Evolutionary conservation across 2,888 invertebrate genomes (phyloP), one percentile per base, ranked within the genome.

Genomic region (Harpalus rufipes): DNA sequence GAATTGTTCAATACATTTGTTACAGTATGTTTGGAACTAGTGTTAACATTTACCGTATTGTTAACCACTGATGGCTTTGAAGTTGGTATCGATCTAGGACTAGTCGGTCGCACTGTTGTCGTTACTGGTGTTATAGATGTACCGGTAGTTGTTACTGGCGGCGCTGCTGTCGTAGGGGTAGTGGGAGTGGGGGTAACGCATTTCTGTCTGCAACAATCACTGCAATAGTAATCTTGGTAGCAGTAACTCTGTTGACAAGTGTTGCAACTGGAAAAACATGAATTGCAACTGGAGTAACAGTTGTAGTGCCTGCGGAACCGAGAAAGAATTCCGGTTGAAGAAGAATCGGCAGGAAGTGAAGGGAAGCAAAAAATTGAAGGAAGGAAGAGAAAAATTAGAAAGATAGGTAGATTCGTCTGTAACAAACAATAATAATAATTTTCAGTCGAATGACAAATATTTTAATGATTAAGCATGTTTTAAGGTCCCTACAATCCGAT

Each of bases 1-100:
- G 80, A 78, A 10, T 85, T 84, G 7, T 81, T 76, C 21, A 87
- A 58, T 1, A 14, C 79, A 74, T 87, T 87, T 10, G 78, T 86
- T 32, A 76, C 18, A 44, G 44, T 21, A 16, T n/a, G 10, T 16
- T 78, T 21, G 8, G 58, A 21, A 25, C 21, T 25, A 14, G 12
- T 25, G 1, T 16, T 79, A 32, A 18, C n/a, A 68, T 82, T 72
- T 39, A 12, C 16, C 6, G 5, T 58, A 6, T 58, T 56, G 58
- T 58, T 82, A 7, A 12, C 12, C 44, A 51, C 44, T 3, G 10
- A 51, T 2, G 44, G 44, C 10, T 51, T 51, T 51, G 44, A 12
- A 12, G 12, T 51, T 5, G 44, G 8, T 51, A 3, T 10, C 10
- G 44, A 0, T 51, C 8, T 44, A 10, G 10, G n/a, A n/a, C n/a